Base-by-base conservation (phyloP, 1,140 invertebrate species). In the Orius insidiosus region DNA sequence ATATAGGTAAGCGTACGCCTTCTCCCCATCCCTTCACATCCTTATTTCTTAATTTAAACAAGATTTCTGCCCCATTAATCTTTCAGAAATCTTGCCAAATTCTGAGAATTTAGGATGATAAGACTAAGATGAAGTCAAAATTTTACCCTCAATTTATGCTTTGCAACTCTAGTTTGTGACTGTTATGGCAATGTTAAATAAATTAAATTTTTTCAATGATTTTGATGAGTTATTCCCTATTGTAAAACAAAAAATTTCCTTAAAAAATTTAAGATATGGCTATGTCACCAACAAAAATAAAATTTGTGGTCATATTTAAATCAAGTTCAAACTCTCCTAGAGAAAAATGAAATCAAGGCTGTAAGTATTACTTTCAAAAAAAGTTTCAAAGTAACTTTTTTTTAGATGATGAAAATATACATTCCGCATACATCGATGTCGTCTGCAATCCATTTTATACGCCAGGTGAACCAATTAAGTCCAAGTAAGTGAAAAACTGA, bases 281-380 rank as follows among this genome's bases (percentile, higher is more conserved):
- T 97, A 94, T 71, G 86, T 93, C 11, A 95, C 90, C n/a, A 96
- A 95, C 61, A 0, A 85, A 86, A 67, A 82, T 95, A 10, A 97
- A 96, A 63, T 84, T 96, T 62, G 80, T 97, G 11, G 77, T 96
- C 51, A 80, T 96, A 16, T 77, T 94, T n/a, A 88, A 94, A 58
- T 83, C 87, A 1, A 78, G 81, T 14, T 93, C 89, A 59, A 76
- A 79, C 41, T 76, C 79, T 6, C 66, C 94, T 18, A 63, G 90
- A 54, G 92, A 97, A 60, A n/a, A 94, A 92, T 67, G 93, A 97
- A 69, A 87, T 96, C 2, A 69, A 88, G 66, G 82, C 79, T 55
- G 87, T 93, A 72, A 68, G 68, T 64, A 48, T 47, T 11, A 49
- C 38, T 36, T 10, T 33, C n/a, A 31, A 24, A 14, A n/a, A n/a